phyloP scores from a whole-genome alignment of 2,888 invertebrate genomes.

The Seira musarum region DNA sequence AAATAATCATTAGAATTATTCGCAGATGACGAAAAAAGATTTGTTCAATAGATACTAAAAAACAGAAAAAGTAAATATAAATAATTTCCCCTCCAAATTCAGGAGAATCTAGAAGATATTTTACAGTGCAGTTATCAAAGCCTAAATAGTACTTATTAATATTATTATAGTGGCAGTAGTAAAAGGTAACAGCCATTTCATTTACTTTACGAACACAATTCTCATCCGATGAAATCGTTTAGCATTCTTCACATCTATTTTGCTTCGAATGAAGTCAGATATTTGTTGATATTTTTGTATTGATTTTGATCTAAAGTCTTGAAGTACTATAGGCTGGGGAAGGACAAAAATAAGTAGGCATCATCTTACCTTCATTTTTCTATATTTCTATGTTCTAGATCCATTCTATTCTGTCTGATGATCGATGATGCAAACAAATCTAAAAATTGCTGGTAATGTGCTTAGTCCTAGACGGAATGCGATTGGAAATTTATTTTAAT shows the following conservation, averaged over 20 bases:
- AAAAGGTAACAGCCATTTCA: background rate
- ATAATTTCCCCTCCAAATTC: background rate
- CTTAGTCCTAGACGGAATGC: background rate
- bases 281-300: no score
- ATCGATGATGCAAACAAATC: no score
- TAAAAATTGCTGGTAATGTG: background rate
- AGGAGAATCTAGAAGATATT: background rate
- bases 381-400: background rate
- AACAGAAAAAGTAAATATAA: background rate
- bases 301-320: background rate
- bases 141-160: no score
- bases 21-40: background rate
- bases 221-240: no score
- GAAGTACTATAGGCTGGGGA: background rate
- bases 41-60: background rate
- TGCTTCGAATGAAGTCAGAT: no score
- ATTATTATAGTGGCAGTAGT: background rate
- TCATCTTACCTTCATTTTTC: background rate
- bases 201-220: background rate
- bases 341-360: background rate
- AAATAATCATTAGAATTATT: background rate
- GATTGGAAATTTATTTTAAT: conserved; percentile 4
- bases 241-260: no score
- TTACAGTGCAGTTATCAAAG: background rate
- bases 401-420: no score